Base-by-base conservation (phyloP, 2,797 vertebrate genomes). In the Danio aesculapii region DNA sequence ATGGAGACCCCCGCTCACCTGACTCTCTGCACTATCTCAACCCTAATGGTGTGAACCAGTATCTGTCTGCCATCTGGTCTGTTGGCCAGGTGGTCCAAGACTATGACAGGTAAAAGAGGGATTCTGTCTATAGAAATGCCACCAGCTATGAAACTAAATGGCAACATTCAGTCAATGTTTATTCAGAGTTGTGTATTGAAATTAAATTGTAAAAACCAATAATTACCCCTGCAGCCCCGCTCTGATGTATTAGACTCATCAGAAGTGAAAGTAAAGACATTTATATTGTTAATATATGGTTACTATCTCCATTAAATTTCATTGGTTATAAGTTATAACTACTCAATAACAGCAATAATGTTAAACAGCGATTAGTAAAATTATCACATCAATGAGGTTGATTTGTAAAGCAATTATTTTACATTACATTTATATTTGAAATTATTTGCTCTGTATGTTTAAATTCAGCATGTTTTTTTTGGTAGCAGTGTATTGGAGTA, bases 11-110 rank as follows among this genome's bases (percentile, higher is more conserved):
- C 47, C 95, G 89, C 21, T 97, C 96, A 0, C 94, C 96, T 0
- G 92, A 97, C 84, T 99, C 97, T 30, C 93, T 98, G 75, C 97
- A 98, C 88, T 96, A 93, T 88, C 92, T 99, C 92, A 98, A 95
- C 89, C 94, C 95, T 47, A 92, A 95, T 0, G 97, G 97, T n/a
- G 85, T 95, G 82, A 99, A 98, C 58, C 96, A 99, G 86, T 98
- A 99, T 83, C 93, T 98, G 85, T 86, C 86, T 8, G 97, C 97
- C 9, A 91, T 97, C 84, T 99, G 97, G 97, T 96, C 95, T 2
- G 97, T 98, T 86, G 97, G 97, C 47, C 93, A 91, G 6, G 97
- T 99, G 63, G 83, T 99, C 82, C 97, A 97, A 90, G 97, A 98
- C 92, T 99, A 99, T 21, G 97, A 99, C 89, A 92, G 88, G 95